Percentiles rank a stretch among this genome's conserved stretches.
Conservation (phyloP, 64 coral and sea anemone species). For the Stichodactyla mertensii region DNA sequence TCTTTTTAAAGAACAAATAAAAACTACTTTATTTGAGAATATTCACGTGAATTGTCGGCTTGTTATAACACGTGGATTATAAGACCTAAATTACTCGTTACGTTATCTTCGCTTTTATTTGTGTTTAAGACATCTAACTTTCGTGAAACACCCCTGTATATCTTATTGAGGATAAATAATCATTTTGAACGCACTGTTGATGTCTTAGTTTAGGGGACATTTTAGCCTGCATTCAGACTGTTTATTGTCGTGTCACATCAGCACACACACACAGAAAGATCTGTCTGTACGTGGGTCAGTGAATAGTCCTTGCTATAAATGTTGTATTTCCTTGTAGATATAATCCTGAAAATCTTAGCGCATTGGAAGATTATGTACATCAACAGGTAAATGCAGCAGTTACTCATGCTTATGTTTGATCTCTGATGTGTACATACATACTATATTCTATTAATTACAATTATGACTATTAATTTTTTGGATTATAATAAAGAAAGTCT, state of each 20-base stretch:
- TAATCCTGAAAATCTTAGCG: slow-evolving; percentile 66
- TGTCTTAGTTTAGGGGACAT: neutral
- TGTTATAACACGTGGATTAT: neutral
- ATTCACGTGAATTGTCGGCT: neutral
- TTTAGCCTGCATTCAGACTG: neutral
- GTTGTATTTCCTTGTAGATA: slow-evolving; percentile 21
- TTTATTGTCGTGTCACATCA: neutral
- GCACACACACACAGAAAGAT: too few relatives aligned
- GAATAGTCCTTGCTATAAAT: neutral
- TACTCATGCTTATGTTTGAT: neutral
- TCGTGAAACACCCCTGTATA: neutral
- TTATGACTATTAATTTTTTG: too few relatives aligned
- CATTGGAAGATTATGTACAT: slow-evolving; percentile 55
- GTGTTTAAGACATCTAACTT: neutral
- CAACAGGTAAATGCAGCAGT: slow-evolving; percentile 19
- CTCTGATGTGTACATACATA: neutral
- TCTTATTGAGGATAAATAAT: neutral
- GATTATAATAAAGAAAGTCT: too few relatives aligned
- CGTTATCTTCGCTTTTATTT: neutral
- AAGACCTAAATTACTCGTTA: neutral
- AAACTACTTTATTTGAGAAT: neutral
- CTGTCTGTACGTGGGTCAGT: too few relatives aligned
- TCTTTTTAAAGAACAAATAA: neutral
- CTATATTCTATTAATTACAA: too few relatives aligned
- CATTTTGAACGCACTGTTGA: neutral